Base-by-base conservation (phyloP, 2,113 vertebrate genomes). In the Clupea harengus region DNA sequence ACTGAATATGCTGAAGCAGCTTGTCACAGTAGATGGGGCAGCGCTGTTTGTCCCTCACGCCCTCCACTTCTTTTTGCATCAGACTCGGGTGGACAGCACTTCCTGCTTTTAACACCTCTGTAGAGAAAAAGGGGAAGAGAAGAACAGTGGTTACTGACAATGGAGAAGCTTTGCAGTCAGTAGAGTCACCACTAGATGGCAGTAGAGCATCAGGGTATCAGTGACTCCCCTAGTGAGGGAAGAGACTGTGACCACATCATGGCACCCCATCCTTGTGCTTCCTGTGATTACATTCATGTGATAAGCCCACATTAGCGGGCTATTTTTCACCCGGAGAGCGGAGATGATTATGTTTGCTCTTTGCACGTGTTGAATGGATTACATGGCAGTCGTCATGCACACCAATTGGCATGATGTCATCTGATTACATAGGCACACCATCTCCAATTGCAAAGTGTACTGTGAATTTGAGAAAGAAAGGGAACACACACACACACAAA, bases 101-200 rank as follows among this genome's bases (percentile, higher is more conserved):
- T 84, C 95, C 96, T 67, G 93, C 93, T 90, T 96, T 98, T 85
- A 99, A 93, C 88, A 97, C 93, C 45, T 97, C 98, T 99, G 93
- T 4, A 18, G 86, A 45, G 4, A 64, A n/a, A 45, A 81, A 5
- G 2, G 83, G 11, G 80, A 8, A 91, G 45, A 67, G 45, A 25
- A 25, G 45, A n/a, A 22, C 25, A 32, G 28, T 6, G 32, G 72
- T 72, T 72, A 72, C n/a, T 72, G 8, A 32, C 13, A 22, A 22
- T 32, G 81, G 15, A 32, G 18, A 67, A 67, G 45, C 1, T 9
- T 60, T 7, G 46, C 28, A 45, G 20, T 20, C n/a, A 82, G 2
- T 2, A 32, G 67, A 32, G 67, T 17, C 28, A 1, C 25, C 72
- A 78, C 11, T 10, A 60, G 22, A 25, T 45, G 47, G 39, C 44